A percentile compares a stretch with the other conserved stretches of the same genome.
These are phyloP conservation scores for Adelosebastes latens DNA, from an alignment of 2,797 vertebrate species.

Conservation along the genomic window DNA sequence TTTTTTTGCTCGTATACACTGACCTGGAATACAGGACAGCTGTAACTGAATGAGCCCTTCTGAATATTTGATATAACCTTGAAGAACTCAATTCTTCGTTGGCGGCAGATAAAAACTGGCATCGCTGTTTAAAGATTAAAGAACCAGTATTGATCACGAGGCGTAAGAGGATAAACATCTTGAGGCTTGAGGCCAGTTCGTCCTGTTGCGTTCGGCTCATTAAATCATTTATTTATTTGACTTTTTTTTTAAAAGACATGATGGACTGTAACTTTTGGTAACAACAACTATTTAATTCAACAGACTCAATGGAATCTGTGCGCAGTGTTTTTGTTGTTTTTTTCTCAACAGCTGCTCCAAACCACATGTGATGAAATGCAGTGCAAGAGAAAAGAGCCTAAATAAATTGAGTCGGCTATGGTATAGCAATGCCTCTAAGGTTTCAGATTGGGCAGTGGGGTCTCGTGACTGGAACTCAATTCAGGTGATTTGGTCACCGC, in stretches of 20 bases:
- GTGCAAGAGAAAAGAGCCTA: slow-evolving; percentile 51
- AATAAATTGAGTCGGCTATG: slow-evolving; percentile 44
- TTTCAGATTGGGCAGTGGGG: slow-evolving; percentile 38
- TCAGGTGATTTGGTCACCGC: slow-evolving; percentile 44
- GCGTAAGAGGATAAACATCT: slow-evolving; percentile 6
- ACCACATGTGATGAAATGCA: slow-evolving; percentile 54
- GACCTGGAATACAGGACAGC: slow-evolving; percentile 48
- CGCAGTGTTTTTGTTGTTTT: not conserved
- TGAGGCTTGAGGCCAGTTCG: slow-evolving; percentile 13
- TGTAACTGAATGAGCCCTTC: slow-evolving; percentile 29
- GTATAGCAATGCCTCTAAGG: slow-evolving; percentile 45
- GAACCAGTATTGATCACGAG: slow-evolving; percentile 43
- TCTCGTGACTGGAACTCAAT: slow-evolving; percentile 42
- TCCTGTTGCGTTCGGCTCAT: slow-evolving; percentile 9
- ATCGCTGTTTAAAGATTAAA: slow-evolving; percentile 33
- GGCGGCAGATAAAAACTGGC: slow-evolving; percentile 25
- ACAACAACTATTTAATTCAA: slow-evolving; percentile 37
- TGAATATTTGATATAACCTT: slow-evolving; percentile 49
- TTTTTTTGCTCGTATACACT: slow-evolving; percentile 8
- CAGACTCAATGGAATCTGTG: slow-evolving; percentile 22
- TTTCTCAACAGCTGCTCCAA: slow-evolving; percentile 13
- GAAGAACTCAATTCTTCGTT: slow-evolving; percentile 28
- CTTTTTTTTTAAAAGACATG: not conserved
- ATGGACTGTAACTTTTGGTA: slow-evolving; percentile 17
- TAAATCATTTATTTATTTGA: slow-evolving; percentile 13